Base-by-base conservation (phyloP, 1,140 invertebrate genomes). In the Probaryconus sp. region DNA sequence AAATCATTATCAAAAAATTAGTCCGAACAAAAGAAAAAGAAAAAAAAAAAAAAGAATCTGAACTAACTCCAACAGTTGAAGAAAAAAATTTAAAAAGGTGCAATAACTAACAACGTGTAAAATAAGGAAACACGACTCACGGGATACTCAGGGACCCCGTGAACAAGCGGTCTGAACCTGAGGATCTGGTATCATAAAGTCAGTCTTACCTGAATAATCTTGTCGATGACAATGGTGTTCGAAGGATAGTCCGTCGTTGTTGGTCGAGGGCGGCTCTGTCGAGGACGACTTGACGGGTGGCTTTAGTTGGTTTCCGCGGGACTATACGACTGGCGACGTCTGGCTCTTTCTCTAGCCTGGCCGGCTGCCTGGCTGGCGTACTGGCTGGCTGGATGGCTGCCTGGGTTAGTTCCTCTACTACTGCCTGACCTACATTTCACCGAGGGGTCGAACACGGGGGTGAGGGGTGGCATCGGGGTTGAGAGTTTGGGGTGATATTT, bases 261-360 rank as follows among this genome's bases (percentile, higher is more conserved):
- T 26, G 50, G 67, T 67, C 77, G 60, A 78, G 70, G 76, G 76
- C 78, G 69, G 69, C 69, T 72, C 37, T 65, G 30, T 72, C 69
- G 60, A 73, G 77, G 78, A 76, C 60, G 75, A 79, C 77, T 72
- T 77, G 80, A 75, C 79, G 81, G 81, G 76, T 81, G 82, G 81
- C 82, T 80, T 83, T 80, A 71, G 84, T 81, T 86, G 79, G 81
- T 82, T 84, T 85, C 79, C 78, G 81, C 80, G 81, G 83, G 83
- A 86, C 85, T 86, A n/a, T n/a, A 84, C 80, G 76, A 78, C 75
- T 74, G 73, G 50, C 75, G 63, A 82, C 81, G 80, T 71, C 67
- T 71, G 65, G 58, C 71, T 72, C 55, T 77, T 71, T 74, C 50
- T 55, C 71, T 73, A 50, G 68, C 74, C 79, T 76, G 76, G 76